Evolutionary conservation across 2,113 vertebrate genomes (phyloP), one percentile per base, ranked within the genome.

Genomic region (Petrocephalus zakoni): DNA sequence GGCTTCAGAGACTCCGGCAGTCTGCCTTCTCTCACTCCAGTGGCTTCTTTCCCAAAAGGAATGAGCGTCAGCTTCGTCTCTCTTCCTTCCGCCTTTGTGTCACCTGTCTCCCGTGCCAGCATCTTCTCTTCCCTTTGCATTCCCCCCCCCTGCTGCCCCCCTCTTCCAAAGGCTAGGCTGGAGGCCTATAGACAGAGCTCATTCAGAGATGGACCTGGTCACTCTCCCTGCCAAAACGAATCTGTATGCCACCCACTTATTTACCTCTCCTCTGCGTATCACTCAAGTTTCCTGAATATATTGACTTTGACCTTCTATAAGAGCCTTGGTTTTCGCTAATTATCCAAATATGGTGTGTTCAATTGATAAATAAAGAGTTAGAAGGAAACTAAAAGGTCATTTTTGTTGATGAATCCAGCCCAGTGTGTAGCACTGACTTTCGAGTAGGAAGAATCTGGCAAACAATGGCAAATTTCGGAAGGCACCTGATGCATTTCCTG

Each of bases 1-100:
- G 68, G 29, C 25, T 81, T 89, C 82, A 42, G 87, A 61, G 88
- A 51, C 82, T 61, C 88, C 89, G 86, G 90, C 42, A 87, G 88
- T 89, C 90, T 82, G 86, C 88, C 90, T 90, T 90, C 88, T 90
- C 90, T 88, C 88, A 89, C 83, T 87, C 88, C 83, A 87, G 90
- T 68, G 89, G 89, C 64, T 87, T 89, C 53, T 89, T 90, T 90
- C 88, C 90, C 87, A 68, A 89, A 55, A 89, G 88, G 72, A 89
- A 90, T 87, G 88, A 87, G 90, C 89, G 89, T 87, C 64, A n/a
- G 53, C 34, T 51, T 88, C 87, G 58, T 52, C 84, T 82, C 81
- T 51, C 42, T 8, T 55, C 72, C 8, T 5, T 29, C n/a, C 21
- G 8, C 15, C n/a, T 68, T 25, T 68, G 61, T 68, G 46, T 17